A percentile compares a stretch with the other conserved stretches of the same genome.
Evolutionary conservation across 64 coral and sea anemone species (phyloP).

Genomic region (Catalaphyllia jardinei): DNA sequence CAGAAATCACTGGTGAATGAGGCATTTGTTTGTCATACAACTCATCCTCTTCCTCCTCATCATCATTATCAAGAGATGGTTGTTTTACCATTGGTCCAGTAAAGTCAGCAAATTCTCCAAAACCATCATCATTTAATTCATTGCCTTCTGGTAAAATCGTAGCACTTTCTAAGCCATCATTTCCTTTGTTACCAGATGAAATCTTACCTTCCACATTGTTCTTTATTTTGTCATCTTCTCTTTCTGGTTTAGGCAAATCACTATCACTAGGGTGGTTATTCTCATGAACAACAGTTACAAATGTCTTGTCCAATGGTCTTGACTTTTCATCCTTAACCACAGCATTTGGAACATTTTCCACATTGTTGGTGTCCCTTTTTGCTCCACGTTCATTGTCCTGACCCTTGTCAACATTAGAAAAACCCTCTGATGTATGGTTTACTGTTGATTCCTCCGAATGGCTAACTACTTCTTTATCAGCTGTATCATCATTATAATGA

Average conservation of each 20-base stretch:
- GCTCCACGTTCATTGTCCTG: not conserved
- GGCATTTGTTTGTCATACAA: not conserved
- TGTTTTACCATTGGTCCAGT: not conserved
- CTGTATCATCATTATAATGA: not conserved
- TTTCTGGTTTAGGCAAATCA: not conserved
- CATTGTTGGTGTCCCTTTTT: not conserved
- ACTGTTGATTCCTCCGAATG: not conserved
- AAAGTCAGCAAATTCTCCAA: conserved; percentile 28
- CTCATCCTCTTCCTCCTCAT: not conserved
- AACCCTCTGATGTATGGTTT: not conserved
- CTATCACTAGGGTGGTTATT: too few relatives aligned
- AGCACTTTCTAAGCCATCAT: not conserved
- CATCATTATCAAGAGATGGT: not conserved
- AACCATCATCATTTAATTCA: not conserved
- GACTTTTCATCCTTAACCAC: too few relatives aligned
- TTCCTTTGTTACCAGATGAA: not conserved
- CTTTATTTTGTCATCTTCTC: too few relatives aligned
- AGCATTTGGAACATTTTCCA: too few relatives aligned
- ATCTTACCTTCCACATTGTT: not conserved
- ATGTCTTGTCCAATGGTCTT: too few relatives aligned
- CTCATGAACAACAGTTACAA: too few relatives aligned
- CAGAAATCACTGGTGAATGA: not conserved
- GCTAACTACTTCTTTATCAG: not conserved
- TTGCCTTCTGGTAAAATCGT: not conserved
- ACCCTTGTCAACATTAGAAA: not conserved